Conservation (phyloP, 2,113 vertebrate species). For the Brachionichthys hirsutus region DNA sequence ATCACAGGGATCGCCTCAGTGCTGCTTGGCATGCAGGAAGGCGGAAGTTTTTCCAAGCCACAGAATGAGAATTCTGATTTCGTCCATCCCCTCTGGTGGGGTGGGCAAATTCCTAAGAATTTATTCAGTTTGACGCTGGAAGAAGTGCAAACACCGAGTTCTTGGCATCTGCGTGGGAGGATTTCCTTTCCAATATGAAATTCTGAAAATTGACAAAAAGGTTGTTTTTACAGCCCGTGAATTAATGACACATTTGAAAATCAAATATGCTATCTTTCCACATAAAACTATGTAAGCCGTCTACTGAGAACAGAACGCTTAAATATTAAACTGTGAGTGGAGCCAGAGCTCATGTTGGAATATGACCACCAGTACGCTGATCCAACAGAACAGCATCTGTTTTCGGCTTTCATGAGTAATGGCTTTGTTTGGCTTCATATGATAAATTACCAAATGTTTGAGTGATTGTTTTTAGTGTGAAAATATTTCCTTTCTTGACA, state of each 20-base stretch:
- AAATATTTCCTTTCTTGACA: too few species aligned
- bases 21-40: slow-evolving; percentile 63
- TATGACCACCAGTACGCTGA: slow-evolving; percentile 13
- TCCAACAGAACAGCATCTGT: slow-evolving; percentile 22
- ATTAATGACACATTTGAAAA: slow-evolving; percentile 58
- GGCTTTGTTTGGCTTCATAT: slow-evolving; percentile 1
- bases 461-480: too few species aligned
- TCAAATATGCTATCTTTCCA: slow-evolving; percentile 42
- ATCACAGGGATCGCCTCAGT: slow-evolving; percentile 69
- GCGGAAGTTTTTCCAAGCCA: slow-evolving; percentile 70
- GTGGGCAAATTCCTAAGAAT: slow-evolving; percentile 70
- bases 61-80: slow-evolving; percentile 69
- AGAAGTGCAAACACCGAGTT: slow-evolving; percentile 54
- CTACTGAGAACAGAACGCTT: slow-evolving; percentile 25
- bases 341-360: slow-evolving; percentile 13
- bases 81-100: slow-evolving; percentile 68
- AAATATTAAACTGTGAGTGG: slow-evolving; percentile 19
- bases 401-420: slow-evolving; percentile 17
- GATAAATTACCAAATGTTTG: not conserved
- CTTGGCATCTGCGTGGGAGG: slow-evolving; percentile 47
- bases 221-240: slow-evolving; percentile 52
- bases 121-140: slow-evolving; percentile 66
- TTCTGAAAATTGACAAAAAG: slow-evolving; percentile 55
- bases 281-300: slow-evolving; percentile 23
- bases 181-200: slow-evolving; percentile 66